Evolutionary conservation across 1,140 invertebrate genomes (phyloP), one percentile per base, ranked within the genome.

Genomic region (Drosophila nannoptera): DNA sequence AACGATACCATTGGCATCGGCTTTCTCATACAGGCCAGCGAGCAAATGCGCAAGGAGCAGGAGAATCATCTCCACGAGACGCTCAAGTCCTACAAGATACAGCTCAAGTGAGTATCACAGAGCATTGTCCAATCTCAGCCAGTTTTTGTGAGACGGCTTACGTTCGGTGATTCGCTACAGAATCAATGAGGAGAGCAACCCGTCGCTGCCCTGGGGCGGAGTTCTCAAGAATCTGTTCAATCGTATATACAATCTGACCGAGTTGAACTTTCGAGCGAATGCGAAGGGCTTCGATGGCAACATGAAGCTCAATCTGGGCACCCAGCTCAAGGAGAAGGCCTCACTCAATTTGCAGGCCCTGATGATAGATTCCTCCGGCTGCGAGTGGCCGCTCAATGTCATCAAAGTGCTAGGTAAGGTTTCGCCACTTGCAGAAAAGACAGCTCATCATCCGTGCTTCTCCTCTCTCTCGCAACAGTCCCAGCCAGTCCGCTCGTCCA

Each of bases 141-240:
- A 22, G 22, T 3, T 22, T 22, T 22, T 29, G 22, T 12, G 31
- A 45, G 11, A 38, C 36, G 22, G 1, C 3, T 38, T 38, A 38
- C 36, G 11, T 11, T 22, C 22, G 22, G 1, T 22, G 3, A 38
- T 38, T 38, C 36, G 7, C 36, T 38, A 2, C 36, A 46, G 87
- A 60, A 76, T 88, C 14, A 88, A 81, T 14, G 81, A 88, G 61
- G 81, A 88, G 50, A 76, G 67, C 0, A 88, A 88, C 64, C 87
- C 87, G 1, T 87, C 78, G 9, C 66, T 88, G 5, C 75, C 83
- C 2, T 88, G 87, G 87, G 87, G 87, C 0, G 87, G 87, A 2
- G 74, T 77, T 4, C 38, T 83, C 0, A 77, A 78, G 52, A 74
- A 78, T 43, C 53, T 88, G 0, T 36, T 73, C n/a, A 87, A 78